Conservation (phyloP, 2,888 invertebrate species). For the Hoplodrina ambigua region DNA sequence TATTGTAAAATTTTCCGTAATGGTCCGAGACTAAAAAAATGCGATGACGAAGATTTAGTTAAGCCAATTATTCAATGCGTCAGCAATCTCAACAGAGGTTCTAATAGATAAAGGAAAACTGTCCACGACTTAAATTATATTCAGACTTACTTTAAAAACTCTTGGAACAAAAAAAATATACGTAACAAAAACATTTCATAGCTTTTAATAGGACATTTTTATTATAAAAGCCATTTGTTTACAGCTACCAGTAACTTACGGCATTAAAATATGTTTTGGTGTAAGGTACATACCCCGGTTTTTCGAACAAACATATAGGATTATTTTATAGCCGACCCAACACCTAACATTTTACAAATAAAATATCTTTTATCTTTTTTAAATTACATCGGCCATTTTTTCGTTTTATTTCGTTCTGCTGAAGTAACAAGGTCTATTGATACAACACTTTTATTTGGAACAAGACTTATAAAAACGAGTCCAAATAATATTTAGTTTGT, state of each 20-base stretch:
- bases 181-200: too few species aligned
- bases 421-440: too few species aligned
- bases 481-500: background rate
- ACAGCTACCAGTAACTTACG: too few species aligned
- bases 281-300: too few species aligned
- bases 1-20: conserved; percentile 26
- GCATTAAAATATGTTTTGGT: too few species aligned
- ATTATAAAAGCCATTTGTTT: too few species aligned
- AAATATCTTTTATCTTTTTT: too few species aligned
- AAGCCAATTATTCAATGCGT: conserved; percentile 46
- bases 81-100: conserved; percentile 24
- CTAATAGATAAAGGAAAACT: conserved; percentile 11
- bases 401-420: background rate
- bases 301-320: too few species aligned
- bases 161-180: too few species aligned
- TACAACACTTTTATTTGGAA: conserved; percentile 9
- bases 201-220: too few species aligned
- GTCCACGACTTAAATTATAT: background rate
- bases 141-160: background rate
- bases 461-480: conserved; percentile 2
- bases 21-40: conserved; percentile 27
- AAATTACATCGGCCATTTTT: background rate
- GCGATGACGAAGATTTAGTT: conserved; percentile 37
- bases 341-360: too few species aligned
- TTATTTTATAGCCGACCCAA: too few species aligned